Conservation (phyloP, 2,888 invertebrate genomes). For the Nycteola revayana region DNA sequence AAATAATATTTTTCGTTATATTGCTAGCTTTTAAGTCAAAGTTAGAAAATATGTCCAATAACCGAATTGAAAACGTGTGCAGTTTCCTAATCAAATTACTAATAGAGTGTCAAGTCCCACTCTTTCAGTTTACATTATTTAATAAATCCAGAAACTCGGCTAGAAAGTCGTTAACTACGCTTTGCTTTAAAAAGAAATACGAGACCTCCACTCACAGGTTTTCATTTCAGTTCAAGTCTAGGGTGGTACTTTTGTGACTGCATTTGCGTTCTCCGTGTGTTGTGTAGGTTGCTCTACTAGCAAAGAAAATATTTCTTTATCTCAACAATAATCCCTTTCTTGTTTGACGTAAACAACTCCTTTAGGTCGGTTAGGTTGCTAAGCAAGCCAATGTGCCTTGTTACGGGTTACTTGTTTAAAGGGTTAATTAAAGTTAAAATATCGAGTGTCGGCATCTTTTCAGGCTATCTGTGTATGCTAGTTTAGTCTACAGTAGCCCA, state of each 20-base stretch:
- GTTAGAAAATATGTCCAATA: conserved; percentile 16
- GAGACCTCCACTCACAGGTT: conserved; percentile 58
- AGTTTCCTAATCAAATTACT: conserved; percentile 61
- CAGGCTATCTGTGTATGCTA: conserved; percentile 65
- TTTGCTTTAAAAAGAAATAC: conserved; percentile 62
- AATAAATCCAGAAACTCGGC: conserved; percentile 58
- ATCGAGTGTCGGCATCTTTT: conserved; percentile 63
- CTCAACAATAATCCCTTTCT: conserved; percentile 36
- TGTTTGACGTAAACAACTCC: conserved; percentile 10
- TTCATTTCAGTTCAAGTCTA: conserved; percentile 61
- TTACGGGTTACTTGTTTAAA: not conserved
- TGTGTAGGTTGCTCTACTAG: conserved; percentile 42
- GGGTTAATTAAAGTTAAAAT: conserved; percentile 27
- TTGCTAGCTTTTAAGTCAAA: too few species aligned
- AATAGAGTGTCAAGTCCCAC: conserved; percentile 64
- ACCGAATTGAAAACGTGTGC: conserved; percentile 41
- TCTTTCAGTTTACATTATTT: conserved; percentile 63
- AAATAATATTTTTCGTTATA: too few species aligned
- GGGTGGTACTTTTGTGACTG: conserved; percentile 47
- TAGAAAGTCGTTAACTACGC: conserved; percentile 61
- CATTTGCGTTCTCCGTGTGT: conserved; percentile 37
- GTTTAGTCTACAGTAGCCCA: conserved; percentile 55
- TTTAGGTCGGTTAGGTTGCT: not conserved
- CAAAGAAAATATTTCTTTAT: conserved; percentile 38
- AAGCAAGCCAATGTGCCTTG: not conserved